A percentile compares a stretch with the other conserved stretches of the same genome.
Conservation (phyloP, 2,797 vertebrate genomes). For the Denticeps clupeoides region DNA sequence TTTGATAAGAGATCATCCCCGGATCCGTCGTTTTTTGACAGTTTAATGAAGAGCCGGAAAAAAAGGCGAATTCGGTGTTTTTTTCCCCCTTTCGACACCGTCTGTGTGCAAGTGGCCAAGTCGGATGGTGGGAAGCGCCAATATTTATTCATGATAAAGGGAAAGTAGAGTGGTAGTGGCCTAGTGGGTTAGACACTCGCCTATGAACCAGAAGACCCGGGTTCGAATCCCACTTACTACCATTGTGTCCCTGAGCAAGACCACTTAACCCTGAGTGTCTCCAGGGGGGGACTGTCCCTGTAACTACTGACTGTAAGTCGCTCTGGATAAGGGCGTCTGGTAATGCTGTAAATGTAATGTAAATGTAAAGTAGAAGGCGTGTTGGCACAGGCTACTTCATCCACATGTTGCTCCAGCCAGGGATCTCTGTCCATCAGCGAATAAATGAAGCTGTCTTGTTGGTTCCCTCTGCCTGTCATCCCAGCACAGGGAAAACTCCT, state of each 20-base stretch:
- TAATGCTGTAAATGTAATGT: too few species aligned
- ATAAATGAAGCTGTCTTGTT: constrained; percentile 54
- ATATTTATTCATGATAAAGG: constrained; percentile 66
- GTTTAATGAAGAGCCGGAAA: constrained; percentile 17
- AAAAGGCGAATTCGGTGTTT: not conserved
- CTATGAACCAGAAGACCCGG: too few species aligned
- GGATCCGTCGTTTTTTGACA: constrained; percentile 25
- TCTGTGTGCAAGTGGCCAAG: constrained; percentile 38
- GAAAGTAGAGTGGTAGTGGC: too few species aligned
- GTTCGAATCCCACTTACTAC: too few species aligned
- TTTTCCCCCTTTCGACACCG: too few species aligned
- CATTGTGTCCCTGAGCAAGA: too few species aligned
- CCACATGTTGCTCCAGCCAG: constrained; percentile 54
- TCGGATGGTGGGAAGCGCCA: constrained; percentile 47
- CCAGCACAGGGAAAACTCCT: constrained; percentile 17
- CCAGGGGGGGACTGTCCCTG: too few species aligned
- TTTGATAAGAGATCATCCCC: constrained; percentile 44
- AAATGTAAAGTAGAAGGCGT: too few species aligned
- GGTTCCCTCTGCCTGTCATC: constrained; percentile 40
- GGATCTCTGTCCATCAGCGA: constrained; percentile 46
- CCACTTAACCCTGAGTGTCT: too few species aligned
- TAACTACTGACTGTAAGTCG: too few species aligned
- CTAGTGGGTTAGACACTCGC: too few species aligned
- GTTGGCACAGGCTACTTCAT: constrained; percentile 66
- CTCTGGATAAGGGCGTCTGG: too few species aligned